A percentile compares a stretch with the other conserved stretches of the same genome.
Evolutionary conservation across 2,113 vertebrate genomes (phyloP).

Genomic region (Uria aalge): DNA sequence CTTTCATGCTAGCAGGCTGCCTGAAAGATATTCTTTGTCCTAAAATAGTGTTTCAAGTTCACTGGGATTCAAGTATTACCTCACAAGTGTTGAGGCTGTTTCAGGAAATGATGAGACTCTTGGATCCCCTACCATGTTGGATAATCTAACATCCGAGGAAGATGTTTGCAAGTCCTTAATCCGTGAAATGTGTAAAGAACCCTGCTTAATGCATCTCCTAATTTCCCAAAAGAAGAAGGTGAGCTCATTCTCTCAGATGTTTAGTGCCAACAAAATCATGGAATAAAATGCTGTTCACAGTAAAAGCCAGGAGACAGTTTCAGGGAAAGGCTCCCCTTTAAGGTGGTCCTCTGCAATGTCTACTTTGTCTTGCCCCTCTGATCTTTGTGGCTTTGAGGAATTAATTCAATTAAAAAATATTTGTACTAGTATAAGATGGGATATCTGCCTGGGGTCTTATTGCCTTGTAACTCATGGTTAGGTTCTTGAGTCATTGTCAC

Average conservation of each 20-base stretch:
- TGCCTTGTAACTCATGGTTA: not conserved
- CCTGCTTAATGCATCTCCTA: not conserved
- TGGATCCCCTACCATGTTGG: not conserved
- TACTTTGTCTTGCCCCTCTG: not conserved
- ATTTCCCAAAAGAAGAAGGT: not conserved
- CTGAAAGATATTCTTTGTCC: not conserved
- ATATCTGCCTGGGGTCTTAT: not conserved
- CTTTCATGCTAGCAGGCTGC: not conserved
- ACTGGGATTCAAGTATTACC: slow-evolving; percentile 16
- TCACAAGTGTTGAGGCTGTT: not conserved
- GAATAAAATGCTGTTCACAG: not conserved
- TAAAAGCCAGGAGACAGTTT: not conserved
- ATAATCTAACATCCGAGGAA: not conserved
- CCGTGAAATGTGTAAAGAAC: not conserved
- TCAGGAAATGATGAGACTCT: slow-evolving; percentile 31
- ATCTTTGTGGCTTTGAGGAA: not conserved
- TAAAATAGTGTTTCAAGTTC: slow-evolving; percentile 2
- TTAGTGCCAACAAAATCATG: slow-evolving; percentile 1
- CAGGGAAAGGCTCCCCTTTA: not conserved
- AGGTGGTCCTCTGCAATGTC: not conserved
- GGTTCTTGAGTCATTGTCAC: not conserved
- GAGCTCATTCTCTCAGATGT: not conserved
- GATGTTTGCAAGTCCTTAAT: slow-evolving; percentile 3
- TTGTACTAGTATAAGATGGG: not conserved
- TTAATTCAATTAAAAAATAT: not conserved